A percentile compares a stretch with the other conserved stretches of the same genome.
phyloP scores from a whole-genome alignment of 2,113 vertebrate species.

The Phylloscopus whistleri region DNA sequence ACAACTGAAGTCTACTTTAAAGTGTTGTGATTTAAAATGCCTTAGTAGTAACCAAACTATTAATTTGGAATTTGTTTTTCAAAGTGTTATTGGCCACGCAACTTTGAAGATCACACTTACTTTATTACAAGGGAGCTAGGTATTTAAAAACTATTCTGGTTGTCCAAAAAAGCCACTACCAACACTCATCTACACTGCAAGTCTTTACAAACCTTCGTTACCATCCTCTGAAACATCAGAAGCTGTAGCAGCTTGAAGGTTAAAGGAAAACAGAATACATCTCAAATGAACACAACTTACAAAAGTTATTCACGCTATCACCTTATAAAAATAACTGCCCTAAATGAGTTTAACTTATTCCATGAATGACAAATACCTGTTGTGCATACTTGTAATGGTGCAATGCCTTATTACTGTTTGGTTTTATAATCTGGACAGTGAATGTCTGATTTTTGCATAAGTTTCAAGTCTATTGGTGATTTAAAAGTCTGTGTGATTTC shows the following conservation, averaged over 20 bases:
- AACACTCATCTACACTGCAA: slow-evolving; percentile 23
- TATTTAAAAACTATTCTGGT: background rate
- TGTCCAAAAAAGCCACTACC: background rate
- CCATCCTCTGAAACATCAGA: slow-evolving; percentile 59
- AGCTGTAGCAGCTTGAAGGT: slow-evolving; percentile 53
- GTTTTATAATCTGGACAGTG: background rate
- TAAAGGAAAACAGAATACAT: slow-evolving; percentile 61
- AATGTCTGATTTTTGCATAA: background rate
- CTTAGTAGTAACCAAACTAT: background rate
- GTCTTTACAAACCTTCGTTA: slow-evolving; percentile 58
- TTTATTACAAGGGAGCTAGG: background rate
- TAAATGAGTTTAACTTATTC: background rate
- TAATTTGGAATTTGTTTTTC: background rate
- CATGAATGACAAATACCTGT: background rate
- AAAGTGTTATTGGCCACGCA: background rate
- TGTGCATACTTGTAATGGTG: background rate
- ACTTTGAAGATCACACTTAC: slow-evolving; percentile 31
- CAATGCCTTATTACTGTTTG: background rate
- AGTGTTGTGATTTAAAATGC: background rate
- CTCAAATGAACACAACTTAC: background rate
- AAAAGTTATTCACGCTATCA: background rate
- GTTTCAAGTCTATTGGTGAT: background rate
- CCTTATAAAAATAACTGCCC: background rate
- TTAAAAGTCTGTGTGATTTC: background rate
- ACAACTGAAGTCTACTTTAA: background rate